A percentile compares a stretch with the other conserved stretches of the same genome.
These are phyloP conservation scores for Crepidodera aurea DNA, from an alignment of 2,888 invertebrate genomes.

Conservation along the genomic window DNA sequence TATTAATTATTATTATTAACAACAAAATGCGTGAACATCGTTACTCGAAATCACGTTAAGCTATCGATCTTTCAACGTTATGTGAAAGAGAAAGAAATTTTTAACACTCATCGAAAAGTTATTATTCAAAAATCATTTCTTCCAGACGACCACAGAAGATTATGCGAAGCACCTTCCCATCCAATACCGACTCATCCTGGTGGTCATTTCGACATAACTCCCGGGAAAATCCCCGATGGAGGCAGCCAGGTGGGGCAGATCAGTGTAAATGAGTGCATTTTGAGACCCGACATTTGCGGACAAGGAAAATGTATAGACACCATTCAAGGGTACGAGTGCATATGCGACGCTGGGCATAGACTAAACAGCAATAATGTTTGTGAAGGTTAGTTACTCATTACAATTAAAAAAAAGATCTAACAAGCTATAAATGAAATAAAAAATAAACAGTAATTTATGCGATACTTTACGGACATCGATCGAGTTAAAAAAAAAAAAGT, in stretches of 20 bases:
- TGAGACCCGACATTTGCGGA: slow-evolving; percentile 78
- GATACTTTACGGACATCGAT: too few species aligned
- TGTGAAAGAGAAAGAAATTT: too few species aligned
- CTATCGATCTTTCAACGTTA: too few species aligned
- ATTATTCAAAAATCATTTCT: too few species aligned
- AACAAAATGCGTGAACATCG: too few species aligned
- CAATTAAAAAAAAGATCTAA: background rate
- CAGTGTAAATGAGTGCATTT: slow-evolving; percentile 77
- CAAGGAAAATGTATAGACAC: slow-evolving; percentile 79
- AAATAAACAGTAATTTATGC: too few species aligned
- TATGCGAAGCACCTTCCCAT: slow-evolving; percentile 52
- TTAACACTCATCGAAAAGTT: too few species aligned
- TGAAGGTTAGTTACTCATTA: slow-evolving; percentile 61
- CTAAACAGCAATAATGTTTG: slow-evolving; percentile 63
- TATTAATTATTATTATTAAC: too few species aligned
- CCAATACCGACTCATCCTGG: slow-evolving; percentile 28
- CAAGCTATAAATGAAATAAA: too few species aligned
- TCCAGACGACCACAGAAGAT: slow-evolving; percentile 57
- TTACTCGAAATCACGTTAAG: too few species aligned
- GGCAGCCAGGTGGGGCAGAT: slow-evolving; percentile 42
- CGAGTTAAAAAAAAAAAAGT: too few species aligned
- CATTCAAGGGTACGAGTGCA: slow-evolving; percentile 78
- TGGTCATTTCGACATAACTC: slow-evolving; percentile 26
- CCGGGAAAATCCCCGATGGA: slow-evolving; percentile 26
- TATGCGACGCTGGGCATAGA: slow-evolving; percentile 76